Evolutionary conservation across 2,797 vertebrate species (phyloP).

Genomic region (Salarias fasciatus): DNA sequence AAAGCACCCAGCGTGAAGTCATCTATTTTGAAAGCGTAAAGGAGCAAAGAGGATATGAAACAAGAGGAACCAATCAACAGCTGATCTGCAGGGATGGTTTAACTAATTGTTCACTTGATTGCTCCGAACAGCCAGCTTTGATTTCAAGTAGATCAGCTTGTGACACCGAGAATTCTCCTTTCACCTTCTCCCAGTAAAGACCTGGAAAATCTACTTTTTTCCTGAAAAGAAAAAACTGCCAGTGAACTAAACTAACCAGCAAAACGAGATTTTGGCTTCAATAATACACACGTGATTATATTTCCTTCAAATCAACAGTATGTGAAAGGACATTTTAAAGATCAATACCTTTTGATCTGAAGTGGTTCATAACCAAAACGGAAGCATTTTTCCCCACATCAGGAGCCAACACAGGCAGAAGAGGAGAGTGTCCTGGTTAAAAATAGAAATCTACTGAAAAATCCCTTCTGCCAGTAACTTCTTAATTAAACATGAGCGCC

Average conservation of each 20-base stretch:
- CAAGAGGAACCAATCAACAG: slow-evolving; percentile 10
- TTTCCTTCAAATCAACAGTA: not conserved
- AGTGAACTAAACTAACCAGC: too few relatives aligned
- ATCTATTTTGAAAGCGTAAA: slow-evolving; percentile 11
- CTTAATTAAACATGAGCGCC: slow-evolving; percentile 76
- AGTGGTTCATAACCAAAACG: not conserved
- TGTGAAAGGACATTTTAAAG: not conserved
- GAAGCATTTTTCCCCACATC: slow-evolving; percentile 5
- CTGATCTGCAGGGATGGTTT: slow-evolving; percentile 18
- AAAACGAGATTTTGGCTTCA: too few relatives aligned
- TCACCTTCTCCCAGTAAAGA: not conserved
- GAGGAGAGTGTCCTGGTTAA: slow-evolving; percentile 37
- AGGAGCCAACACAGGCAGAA: slow-evolving; percentile 25
- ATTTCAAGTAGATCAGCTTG: too few relatives aligned
- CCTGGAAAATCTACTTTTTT: not conserved
- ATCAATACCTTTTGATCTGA: not conserved
- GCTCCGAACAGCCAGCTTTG: not conserved
- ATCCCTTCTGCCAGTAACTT: slow-evolving; percentile 48
- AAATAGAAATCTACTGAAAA: slow-evolving; percentile 60
- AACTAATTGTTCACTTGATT: slow-evolving; percentile 22
- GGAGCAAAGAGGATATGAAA: slow-evolving; percentile 4
- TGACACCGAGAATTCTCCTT: not conserved
- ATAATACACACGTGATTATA: too few relatives aligned
- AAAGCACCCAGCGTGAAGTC: too few relatives aligned
- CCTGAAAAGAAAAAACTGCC: too few relatives aligned